Evolutionary conservation across 2,888 invertebrate genomes (phyloP), one percentile per base, ranked within the genome.

Genomic region (Dasypogon diadema): DNA sequence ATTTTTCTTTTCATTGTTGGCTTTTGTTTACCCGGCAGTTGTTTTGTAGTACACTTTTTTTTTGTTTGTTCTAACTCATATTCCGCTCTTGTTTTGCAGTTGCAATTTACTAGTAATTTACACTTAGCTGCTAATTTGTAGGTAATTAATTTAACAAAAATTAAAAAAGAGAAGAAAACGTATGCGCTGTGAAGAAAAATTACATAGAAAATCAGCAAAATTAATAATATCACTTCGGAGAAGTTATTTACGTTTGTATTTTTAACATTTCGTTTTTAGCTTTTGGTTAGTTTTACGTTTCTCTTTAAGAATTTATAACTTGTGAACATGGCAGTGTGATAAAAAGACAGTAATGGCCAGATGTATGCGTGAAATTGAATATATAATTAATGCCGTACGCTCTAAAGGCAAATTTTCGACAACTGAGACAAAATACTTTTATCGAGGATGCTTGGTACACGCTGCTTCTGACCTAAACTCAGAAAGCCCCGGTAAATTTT

Each of bases 121-220:
- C 21, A 65, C 21, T 42, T 12, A 42, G 42, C n/a, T 42, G 42
- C 42, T 42, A 12, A 12, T 12, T 42, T 42, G 42, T 65, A 65
- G 65, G 37, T 65, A 42, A 65, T 18, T 46, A 65, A n/a, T n/a
- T 74, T 73, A 73, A 12, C 2, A 42, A 56, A 56, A n/a, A n/a
- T n/a, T n/a, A n/a, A n/a, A n/a, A n/a, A n/a, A n/a, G n/a, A n/a
- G 16, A 55, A 65, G 42, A 58, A 74, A 74, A 58, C 74, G 74
- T 76, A 74, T 74, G 76, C 74, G 76, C 76, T 76, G 76, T 76
- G 76, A 76, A 76, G 55, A 74, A 76, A 46, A 75, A 54, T 42
- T 22, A 70, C 60, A 30, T 46, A 58, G n/a, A 55, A 63, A 63
- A 48, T 14, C 65, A 65, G 65, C 65, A 65, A 65, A n/a, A 12